Evolutionary conservation across 2,797 vertebrate genomes (phyloP), one percentile per base, ranked within the genome.

Genomic region (Hozukius guyotensis): DNA sequence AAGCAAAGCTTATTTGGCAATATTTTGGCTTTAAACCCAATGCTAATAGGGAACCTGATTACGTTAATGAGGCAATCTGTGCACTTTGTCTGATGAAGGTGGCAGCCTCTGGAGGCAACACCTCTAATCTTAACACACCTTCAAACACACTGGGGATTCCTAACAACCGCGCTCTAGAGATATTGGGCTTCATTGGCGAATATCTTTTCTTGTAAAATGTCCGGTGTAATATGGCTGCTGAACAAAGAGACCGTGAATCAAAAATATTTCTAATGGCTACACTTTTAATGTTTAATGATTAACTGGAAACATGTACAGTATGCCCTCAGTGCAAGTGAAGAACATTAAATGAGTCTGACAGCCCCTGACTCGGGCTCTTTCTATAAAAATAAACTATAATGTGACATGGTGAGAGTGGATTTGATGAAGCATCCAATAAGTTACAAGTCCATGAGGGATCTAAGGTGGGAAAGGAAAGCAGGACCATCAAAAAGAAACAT

Each of bases 311-410:
- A 89, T 88, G 80, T 94, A 94, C 93, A 94, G 70, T 87, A 86
- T 90, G 88, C 87, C 82, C 90, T 95, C 94, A 94, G 94, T 95
- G 93, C 94, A 95, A 89, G 77, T 91, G 88, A 89, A 90, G 88
- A 94, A 92, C 87, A 88, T 85, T 62, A 84, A 78, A 84, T 82
- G 87, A 87, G 70, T 81, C 84, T 80, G 82, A 83, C 69, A 81
- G 88, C 80, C 83, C 79, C 77, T 77, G 82, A 88, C 75, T 87
- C 67, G 24, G 89, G 83, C 88, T 82, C 83, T 53, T 83, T 84
- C 77, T 90, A 87, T 78, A 86, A 91, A 59, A 92, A 90, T 82
- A 88, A 89, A 88, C 88, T 88, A 82, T 77, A 61, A 88, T 78
- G 75, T 88, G 68, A 87, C 80, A 89, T 68, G 66, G 76, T 80